Percentiles rank a stretch among this genome's conserved stretches.
phyloP scores from a whole-genome alignment of 2,797 vertebrate species.

The Tragopan temminckii region DNA sequence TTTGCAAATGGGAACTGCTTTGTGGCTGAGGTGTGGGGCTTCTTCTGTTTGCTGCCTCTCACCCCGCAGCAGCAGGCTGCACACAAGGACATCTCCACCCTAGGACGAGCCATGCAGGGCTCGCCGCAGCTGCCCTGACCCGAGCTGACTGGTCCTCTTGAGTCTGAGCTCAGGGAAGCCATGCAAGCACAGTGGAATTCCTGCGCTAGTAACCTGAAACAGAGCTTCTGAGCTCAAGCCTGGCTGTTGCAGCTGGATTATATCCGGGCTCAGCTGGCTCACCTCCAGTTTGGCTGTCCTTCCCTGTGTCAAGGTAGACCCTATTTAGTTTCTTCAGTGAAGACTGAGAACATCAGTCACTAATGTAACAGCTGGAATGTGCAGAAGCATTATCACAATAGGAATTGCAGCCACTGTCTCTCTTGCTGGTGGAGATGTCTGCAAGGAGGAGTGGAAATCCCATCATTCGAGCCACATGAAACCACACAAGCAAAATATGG shows the following conservation, averaged over 20 bases:
- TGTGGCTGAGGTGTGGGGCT: rapidly evolving
- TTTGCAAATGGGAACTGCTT: background rate
- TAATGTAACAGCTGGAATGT: background rate
- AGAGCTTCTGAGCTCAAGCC: background rate
- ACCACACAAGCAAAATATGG: background rate
- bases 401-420: background rate
- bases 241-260: background rate
- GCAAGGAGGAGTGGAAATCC: background rate
- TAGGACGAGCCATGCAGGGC: rapidly evolving
- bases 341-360: background rate
- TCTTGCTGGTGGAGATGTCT: slow-evolving; percentile 1
- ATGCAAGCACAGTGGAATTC: background rate
- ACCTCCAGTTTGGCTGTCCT: background rate
- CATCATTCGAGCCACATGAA: background rate
- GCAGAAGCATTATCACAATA: background rate
- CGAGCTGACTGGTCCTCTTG: background rate
- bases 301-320: background rate
- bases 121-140: background rate
- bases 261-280: background rate
- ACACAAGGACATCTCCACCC: background rate
- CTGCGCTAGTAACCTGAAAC: background rate
- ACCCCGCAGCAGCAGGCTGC: rapidly evolving
- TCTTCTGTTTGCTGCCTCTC: background rate
- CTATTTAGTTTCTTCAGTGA: background rate
- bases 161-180: background rate